Base-by-base conservation (phyloP, 1,140 invertebrate genomes). In the Leptinotarsa defecta region DNA sequence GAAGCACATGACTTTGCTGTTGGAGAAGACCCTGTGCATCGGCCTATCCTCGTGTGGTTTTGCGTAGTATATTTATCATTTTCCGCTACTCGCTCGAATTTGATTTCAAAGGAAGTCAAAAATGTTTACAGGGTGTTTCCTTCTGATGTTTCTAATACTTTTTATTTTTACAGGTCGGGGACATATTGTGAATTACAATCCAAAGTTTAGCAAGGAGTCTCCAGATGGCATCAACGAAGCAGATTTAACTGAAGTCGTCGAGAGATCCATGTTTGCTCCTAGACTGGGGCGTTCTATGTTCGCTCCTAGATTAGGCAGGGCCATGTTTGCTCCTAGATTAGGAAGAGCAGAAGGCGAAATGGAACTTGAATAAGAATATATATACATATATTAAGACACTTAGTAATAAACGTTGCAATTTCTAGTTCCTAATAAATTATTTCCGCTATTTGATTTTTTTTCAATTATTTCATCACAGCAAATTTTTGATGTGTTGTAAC, bases 241-340 rank as follows among this genome's bases (percentile, higher is more conserved):
- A 57, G 52, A 71, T 48, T 52, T 71, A 13, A 71, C 69, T 22
- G 52, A 71, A 57, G 22, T 71, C 17, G 69, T 71, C 20, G 34
- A 71, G 20, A 71, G 69, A 57, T 71, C 69, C n/a, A 71, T 71
- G 69, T 71, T 71, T 57, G 69, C 69, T 17, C 69, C 69, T 6
- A 49, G 69, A 52, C 17, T 71, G 19, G 69, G 69, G 8, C 43
- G 69, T 8, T 52, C 69, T 3, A 48, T 34, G 43, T 69, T 69
- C n/a, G 20, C n/a, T 19, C 43, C 68, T n/a, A 43, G 43, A 19
- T 19, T 69, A n/a, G 68, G 68, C 15, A 69, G 68, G 11, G 13
- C 20, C 64, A 65, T 57, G 52, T 57, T 57, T 57, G 52, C 52
- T 13, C 52, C 52, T 15, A 57, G 52, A 19, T 57, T 57, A 19